Evolutionary conservation across 1,140 invertebrate genomes (phyloP).

Genomic region (Ceratitis capitata): DNA sequence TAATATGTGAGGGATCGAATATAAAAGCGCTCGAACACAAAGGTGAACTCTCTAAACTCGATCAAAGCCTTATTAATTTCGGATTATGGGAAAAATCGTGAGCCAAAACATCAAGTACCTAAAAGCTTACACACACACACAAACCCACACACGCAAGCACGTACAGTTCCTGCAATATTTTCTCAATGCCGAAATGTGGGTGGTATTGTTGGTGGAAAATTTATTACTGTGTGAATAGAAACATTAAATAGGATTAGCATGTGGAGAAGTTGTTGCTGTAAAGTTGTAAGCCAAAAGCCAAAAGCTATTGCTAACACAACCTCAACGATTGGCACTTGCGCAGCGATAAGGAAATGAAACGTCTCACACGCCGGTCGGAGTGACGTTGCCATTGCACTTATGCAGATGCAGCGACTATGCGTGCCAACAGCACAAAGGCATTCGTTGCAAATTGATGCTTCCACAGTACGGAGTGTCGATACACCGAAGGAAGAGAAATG

Average conservation of each 20-base stretch:
- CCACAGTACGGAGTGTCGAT: not conserved
- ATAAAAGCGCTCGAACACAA: not conserved
- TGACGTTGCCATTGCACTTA: not conserved
- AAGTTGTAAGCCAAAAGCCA: not conserved
- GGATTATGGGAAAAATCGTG: not conserved
- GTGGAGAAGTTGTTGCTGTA: not conserved
- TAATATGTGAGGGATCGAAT: too few species aligned
- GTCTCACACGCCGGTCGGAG: not conserved
- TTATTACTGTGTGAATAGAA: not conserved
- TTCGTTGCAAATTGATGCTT: not conserved
- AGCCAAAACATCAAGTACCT: not conserved
- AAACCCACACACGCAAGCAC: not conserved
- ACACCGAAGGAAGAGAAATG: not conserved
- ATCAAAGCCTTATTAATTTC: conserved; percentile 30
- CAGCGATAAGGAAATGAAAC: not conserved
- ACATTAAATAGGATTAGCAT: conserved; percentile 21
- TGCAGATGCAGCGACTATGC: not conserved
- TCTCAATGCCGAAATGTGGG: not conserved
- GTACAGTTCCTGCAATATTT: not conserved
- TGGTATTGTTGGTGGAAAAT: not conserved
- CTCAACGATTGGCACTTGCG: not conserved
- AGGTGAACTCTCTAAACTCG: not conserved
- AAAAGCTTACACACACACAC: not conserved
- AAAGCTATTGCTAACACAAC: not conserved
- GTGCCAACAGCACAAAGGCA: conserved; percentile 15